Conservation (phyloP, 2,888 invertebrate genomes). For the Leptinotarsa haldemani region DNA sequence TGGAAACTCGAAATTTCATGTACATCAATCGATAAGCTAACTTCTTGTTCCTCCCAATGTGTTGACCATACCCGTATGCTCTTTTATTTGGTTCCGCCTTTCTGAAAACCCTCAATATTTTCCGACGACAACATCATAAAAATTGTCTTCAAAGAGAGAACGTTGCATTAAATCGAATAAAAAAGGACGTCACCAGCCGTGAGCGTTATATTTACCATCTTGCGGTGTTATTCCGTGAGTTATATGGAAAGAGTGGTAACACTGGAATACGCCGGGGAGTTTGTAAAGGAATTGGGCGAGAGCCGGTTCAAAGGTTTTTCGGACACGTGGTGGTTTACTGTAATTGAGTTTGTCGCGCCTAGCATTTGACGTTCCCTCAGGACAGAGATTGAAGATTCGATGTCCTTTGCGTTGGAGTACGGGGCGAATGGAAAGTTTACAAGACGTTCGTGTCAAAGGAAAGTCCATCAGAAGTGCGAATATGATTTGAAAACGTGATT, state of each 20-base stretch:
- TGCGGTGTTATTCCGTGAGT: constrained; percentile 33
- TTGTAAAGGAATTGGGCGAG: constrained; percentile 45
- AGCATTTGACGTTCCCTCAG: constrained; percentile 57
- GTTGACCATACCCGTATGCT: not conserved
- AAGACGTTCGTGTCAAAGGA: constrained; percentile 29
- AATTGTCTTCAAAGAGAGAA: constrained; percentile 20
- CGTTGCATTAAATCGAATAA: constrained; percentile 33
- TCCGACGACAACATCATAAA: constrained; percentile 9
- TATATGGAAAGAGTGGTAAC: constrained; percentile 30
- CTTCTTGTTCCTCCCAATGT: not conserved
- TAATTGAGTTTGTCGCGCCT: constrained; percentile 60
- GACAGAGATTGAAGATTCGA: constrained; percentile 44
- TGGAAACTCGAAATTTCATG: no score
- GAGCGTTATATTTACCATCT: constrained; percentile 37
- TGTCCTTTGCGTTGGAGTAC: constrained; percentile 19
- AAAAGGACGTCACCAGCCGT: constrained; percentile 25
- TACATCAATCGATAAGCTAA: no score
- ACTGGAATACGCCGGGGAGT: constrained; percentile 32
- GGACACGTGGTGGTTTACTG: constrained; percentile 61
- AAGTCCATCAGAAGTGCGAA: constrained; percentile 34
- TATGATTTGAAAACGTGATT: not conserved
- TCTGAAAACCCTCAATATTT: not conserved
- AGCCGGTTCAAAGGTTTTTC: constrained; percentile 59
- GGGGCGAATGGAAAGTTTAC: constrained; percentile 27
- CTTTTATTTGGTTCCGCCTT: not conserved